Evolutionary conservation across 2,113 vertebrate species (phyloP).

Genomic region (Chloropsis hardwickii): DNA sequence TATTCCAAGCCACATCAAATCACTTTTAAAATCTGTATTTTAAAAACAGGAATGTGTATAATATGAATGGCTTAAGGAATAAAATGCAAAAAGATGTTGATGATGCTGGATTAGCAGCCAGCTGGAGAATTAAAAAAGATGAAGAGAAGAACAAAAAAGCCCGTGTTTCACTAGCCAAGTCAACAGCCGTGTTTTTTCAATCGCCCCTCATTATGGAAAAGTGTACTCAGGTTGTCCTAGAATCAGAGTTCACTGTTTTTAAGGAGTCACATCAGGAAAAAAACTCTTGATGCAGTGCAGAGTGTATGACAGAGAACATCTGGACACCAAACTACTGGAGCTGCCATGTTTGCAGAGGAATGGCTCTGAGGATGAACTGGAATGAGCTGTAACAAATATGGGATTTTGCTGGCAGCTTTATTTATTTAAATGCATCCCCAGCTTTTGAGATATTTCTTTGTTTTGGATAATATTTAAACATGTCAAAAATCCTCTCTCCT

Average conservation of each 20-base stretch:
- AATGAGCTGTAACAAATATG: constrained; percentile 14
- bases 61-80: constrained; percentile 32
- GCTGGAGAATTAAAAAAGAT: constrained; percentile 31
- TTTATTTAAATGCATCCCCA: constrained; percentile 49
- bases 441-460: constrained; percentile 48
- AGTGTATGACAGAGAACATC: neutral
- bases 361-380: neutral
- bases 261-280: neutral
- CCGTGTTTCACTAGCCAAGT: constrained; percentile 15
- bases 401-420: constrained; percentile 11
- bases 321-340: constrained; percentile 38
- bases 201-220: constrained; percentile 22
- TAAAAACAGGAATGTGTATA: constrained; percentile 56
- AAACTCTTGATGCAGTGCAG: neutral
- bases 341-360: constrained; percentile 23
- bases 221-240: constrained; percentile 31
- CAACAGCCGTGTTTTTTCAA: neutral
- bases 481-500: neutral
- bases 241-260: constrained; percentile 36
- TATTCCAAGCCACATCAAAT: constrained; percentile 70
- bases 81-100: constrained; percentile 64
- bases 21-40: constrained; percentile 58
- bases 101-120: constrained; percentile 37
- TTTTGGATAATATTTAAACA: constrained; percentile 45
- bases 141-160: constrained; percentile 18